phyloP scores from a whole-genome alignment of 2,888 invertebrate species.

The Terebella lapidaria region DNA sequence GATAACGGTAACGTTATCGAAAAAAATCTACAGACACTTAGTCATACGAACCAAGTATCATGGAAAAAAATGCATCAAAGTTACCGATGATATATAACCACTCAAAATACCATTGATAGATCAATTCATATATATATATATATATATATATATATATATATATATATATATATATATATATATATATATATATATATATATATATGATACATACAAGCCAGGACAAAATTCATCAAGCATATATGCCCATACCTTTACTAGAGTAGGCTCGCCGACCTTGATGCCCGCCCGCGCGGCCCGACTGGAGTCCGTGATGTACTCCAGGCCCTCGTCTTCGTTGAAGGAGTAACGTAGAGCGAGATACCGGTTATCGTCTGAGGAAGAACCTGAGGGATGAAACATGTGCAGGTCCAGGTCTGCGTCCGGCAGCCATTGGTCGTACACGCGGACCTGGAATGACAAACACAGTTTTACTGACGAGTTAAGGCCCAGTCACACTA shows the following conservation, averaged over 20 bases:
- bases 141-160: neutral
- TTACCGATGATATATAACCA: too few relatives aligned
- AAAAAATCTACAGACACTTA: too few relatives aligned
- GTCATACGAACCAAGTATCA: too few relatives aligned
- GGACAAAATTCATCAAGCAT: neutral
- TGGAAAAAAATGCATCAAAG: too few relatives aligned
- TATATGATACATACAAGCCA: neutral
- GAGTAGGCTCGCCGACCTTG: neutral
- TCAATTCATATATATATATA: neutral
- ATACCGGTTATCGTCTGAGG: conserved; percentile 12
- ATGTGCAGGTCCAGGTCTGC: conserved; percentile 13
- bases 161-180: conserved; percentile 4
- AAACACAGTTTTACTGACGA: neutral
- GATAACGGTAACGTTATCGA: too few relatives aligned
- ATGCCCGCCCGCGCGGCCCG: conserved; percentile 1
- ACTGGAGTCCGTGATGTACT: conserved; percentile 6
- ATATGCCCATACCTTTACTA: neutral
- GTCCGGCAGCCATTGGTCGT: conserved; percentile 12
- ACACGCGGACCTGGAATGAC: conserved; percentile 15
- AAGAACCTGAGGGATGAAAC: neutral
- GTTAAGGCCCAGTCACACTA: too few relatives aligned
- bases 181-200: neutral
- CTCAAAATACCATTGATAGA: too few relatives aligned
- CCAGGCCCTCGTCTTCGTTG: conserved; percentile 7
- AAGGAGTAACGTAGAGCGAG: conserved; percentile 10